A percentile compares a stretch with the other conserved stretches of the same genome.
Evolutionary conservation across 2,113 vertebrate genomes (phyloP).

Genomic region (pig (Sus scrofa)): T2T-Sscrofa CM000812.6:8938001-8938500

Average conservation of each 20-base stretch:
- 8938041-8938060: not conserved
- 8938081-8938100: not conserved
- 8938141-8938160: not conserved
- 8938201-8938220: not conserved
- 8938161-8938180: not conserved
- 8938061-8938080: not conserved
- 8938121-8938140: not conserved
- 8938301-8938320: not conserved
- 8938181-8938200: not conserved
- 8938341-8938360: too few relatives aligned
- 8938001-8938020: not conserved
- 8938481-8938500: too few relatives aligned
- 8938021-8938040: not conserved
- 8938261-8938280: not conserved
- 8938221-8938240: not conserved
- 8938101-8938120: not conserved
- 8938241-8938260: not conserved
- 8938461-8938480: too few relatives aligned
- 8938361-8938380: too few relatives aligned
- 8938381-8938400: too few relatives aligned
- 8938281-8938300: not conserved
- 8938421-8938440: too few relatives aligned
- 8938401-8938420: too few relatives aligned
- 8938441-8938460: too few relatives aligned
- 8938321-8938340: not conserved